phyloP scores from a whole-genome alignment of 2,888 invertebrate species.

The Cephalotes varians region DNA sequence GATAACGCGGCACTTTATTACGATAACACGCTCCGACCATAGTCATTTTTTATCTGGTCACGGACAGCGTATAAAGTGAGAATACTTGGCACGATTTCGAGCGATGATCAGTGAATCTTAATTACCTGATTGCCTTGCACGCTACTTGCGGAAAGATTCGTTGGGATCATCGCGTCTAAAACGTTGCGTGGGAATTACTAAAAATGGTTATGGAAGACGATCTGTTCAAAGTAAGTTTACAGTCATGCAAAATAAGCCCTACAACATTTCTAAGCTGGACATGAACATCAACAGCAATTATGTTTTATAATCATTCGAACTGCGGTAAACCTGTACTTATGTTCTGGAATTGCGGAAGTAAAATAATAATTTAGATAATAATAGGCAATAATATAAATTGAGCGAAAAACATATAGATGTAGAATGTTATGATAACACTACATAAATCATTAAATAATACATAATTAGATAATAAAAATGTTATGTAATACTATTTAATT shows the following conservation, averaged over 20 bases:
- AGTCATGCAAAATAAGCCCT: neutral
- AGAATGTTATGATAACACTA: neutral
- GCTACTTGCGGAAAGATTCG: neutral
- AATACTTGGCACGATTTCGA: neutral
- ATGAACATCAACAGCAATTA: neutral
- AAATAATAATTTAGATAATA: neutral
- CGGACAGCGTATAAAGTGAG: neutral
- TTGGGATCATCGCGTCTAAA: neutral
- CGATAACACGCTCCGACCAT: constrained; percentile 20
- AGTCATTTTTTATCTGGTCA: constrained; percentile 7
- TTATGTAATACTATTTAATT: neutral
- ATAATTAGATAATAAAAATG: neutral
- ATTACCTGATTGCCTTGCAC: neutral
- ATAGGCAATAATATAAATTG: neutral
- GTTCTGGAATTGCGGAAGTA: neutral
- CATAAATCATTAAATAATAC: neutral
- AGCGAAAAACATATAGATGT: neutral
- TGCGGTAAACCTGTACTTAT: neutral
- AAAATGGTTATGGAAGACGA: neutral
- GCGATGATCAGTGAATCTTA: neutral
- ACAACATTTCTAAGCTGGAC: neutral
- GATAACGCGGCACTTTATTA: constrained; percentile 59
- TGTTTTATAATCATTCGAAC: neutral
- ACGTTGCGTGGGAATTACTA: neutral
- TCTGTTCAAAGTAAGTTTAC: neutral